Conservation (phyloP, 92 coral and sea anemone genomes). For the Montipora capitata region DNA sequence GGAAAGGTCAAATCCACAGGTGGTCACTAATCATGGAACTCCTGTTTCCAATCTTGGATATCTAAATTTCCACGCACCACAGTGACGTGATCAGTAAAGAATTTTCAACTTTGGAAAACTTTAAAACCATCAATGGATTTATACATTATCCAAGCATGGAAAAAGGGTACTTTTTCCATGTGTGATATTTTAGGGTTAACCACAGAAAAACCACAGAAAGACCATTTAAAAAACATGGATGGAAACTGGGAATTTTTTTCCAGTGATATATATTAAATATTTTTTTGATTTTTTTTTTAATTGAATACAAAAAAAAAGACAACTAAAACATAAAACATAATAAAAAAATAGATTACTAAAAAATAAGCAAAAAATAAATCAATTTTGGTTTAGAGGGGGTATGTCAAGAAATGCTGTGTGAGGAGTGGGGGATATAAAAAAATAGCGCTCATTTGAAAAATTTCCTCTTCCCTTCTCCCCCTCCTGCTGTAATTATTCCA, state of each 20-base stretch:
- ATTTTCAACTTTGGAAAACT: constrained; percentile 48
- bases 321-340: no score
- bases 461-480: no score
- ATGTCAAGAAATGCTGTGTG: no score
- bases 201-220: constrained; percentile 54
- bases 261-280: neutral
- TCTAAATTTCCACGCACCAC: neutral
- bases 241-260: constrained; percentile 52
- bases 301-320: no score
- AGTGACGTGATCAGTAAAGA: neutral
- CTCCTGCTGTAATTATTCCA: no score
- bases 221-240: constrained; percentile 45
- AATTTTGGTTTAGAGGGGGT: no score
- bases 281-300: no score
- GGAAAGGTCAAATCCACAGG: constrained; percentile 17
- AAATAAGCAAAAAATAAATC: no score
- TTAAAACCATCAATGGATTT: constrained; percentile 36
- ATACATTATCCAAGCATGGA: constrained; percentile 39
- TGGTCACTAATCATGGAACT: neutral
- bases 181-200: constrained; percentile 31
- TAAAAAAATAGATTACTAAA: no score
- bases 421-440: no score
- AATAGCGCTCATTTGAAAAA: no score
- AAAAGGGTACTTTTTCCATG: constrained; percentile 56
- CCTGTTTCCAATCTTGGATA: constrained; percentile 12